These are phyloP conservation scores for Bombus difficillimus DNA, from an alignment of 1,140 invertebrate species.

Conservation along the genomic window DNA sequence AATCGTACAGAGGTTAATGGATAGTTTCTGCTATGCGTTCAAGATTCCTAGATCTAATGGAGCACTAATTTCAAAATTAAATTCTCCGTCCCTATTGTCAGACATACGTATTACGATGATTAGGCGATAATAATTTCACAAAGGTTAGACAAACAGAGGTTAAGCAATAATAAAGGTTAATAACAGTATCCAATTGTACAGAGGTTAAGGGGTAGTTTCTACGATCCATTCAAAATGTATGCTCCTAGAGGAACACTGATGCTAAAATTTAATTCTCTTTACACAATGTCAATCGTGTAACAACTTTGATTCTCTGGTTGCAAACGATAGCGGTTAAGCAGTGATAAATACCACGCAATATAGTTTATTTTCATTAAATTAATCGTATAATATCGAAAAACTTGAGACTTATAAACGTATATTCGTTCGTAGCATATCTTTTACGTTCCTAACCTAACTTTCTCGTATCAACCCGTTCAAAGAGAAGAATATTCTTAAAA, in stretches of 20 bases:
- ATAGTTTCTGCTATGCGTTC: not conserved
- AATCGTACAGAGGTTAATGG: not conserved
- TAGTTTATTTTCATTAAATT: not conserved
- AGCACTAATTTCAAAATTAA: not conserved
- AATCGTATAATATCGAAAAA: not conserved
- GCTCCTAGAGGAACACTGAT: not conserved
- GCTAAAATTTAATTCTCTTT: not conserved
- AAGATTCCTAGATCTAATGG: not conserved
- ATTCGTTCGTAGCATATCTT: too few relatives aligned
- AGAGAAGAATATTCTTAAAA: not conserved
- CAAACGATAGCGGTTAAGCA: not conserved
- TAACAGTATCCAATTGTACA: not conserved
- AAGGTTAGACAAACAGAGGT: not conserved
- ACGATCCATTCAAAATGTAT: not conserved
- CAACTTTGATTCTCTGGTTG: not conserved
- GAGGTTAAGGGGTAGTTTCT: not conserved
- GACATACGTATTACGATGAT: not conserved
- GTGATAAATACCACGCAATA: too few relatives aligned
- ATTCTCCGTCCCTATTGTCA: not conserved
- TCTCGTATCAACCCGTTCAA: not conserved
- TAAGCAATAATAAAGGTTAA: not conserved
- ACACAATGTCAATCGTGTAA: not conserved
- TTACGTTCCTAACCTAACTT: not conserved
- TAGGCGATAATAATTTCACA: not conserved
- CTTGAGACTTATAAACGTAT: too few relatives aligned